A percentile compares a stretch with the other conserved stretches of the same genome.
phyloP scores from a whole-genome alignment of 1,140 invertebrate genomes.

The Phocides pigmalion region DNA sequence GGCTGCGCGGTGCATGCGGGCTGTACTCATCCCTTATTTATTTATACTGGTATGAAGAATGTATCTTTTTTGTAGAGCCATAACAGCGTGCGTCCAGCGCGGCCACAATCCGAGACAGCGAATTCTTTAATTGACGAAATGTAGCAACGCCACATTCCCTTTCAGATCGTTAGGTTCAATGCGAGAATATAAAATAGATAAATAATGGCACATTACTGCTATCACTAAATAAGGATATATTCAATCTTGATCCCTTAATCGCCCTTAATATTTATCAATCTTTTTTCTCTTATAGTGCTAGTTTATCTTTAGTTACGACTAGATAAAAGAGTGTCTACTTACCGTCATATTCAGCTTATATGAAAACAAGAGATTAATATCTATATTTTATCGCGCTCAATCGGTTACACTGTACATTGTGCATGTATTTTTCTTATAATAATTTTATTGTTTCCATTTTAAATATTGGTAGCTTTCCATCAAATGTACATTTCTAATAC shows the following conservation, averaged over 20 bases:
- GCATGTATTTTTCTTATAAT: not conserved
- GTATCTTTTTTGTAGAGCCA: conserved; percentile 64
- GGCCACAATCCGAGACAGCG: conserved; percentile 61
- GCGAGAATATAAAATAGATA: conserved; percentile 64
- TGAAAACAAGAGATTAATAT: not conserved
- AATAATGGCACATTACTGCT: conserved; percentile 50
- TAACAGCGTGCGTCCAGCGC: conserved; percentile 63
- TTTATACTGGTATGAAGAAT: conserved; percentile 80
- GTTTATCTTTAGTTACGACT: conserved; percentile 11
- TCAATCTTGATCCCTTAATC: not conserved
- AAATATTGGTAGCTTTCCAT: not conserved
- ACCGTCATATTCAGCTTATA: not conserved
- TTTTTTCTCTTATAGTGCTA: not conserved
- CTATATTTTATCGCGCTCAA: not conserved
- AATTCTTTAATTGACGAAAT: conserved; percentile 80
- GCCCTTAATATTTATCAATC: conserved; percentile 5
- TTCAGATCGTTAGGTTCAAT: conserved; percentile 63
- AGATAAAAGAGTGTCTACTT: conserved; percentile 2
- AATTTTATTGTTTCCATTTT: not conserved
- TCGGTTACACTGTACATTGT: not conserved
- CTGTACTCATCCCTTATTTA: conserved; percentile 80
- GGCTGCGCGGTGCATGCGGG: conserved; percentile 46
- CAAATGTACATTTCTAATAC: no score
- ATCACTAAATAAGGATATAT: conserved; percentile 28
- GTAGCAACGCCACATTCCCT: conserved; percentile 61